Percentiles rank a stretch among this genome's conserved stretches.
These are phyloP conservation scores for Lapara coniferarum DNA, from an alignment of 2,888 invertebrate genomes.

Conservation along the genomic window DNA sequence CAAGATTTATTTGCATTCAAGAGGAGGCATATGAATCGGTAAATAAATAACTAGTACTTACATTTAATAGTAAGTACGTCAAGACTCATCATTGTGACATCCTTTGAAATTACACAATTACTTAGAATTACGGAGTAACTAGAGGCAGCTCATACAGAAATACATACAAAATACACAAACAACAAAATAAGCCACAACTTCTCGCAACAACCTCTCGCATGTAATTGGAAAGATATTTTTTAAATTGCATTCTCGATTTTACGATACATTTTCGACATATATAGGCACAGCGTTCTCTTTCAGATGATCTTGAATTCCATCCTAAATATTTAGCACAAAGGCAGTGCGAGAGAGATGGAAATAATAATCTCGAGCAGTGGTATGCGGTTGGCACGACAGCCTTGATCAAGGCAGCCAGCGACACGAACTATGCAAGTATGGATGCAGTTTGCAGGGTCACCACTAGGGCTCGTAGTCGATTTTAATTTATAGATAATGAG, in stretches of 20 bases:
- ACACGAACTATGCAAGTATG: slow-evolving; percentile 31
- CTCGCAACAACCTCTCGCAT: neutral
- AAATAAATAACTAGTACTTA: too few relatives aligned
- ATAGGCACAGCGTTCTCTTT: slow-evolving; percentile 20
- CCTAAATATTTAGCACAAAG: slow-evolving; percentile 40
- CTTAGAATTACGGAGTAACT: too few relatives aligned
- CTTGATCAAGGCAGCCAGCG: slow-evolving; percentile 53
- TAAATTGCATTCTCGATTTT: slow-evolving; percentile 16
- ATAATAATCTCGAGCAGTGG: slow-evolving; percentile 52
- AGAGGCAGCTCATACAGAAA: too few relatives aligned
- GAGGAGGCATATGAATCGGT: too few relatives aligned
- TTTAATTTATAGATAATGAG: neutral
- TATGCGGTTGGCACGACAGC: slow-evolving; percentile 51
- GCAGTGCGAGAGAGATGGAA: slow-evolving; percentile 45
- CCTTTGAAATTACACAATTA: too few relatives aligned
- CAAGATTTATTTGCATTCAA: too few relatives aligned
- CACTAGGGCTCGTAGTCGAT: neutral
- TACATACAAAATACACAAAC: neutral
- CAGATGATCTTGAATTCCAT: slow-evolving; percentile 37
- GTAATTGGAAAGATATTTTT: slow-evolving; percentile 7
- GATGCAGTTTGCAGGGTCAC: slow-evolving; percentile 40
- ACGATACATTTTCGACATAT: slow-evolving; percentile 24
- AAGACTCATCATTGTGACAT: too few relatives aligned
- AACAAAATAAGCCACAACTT: too few relatives aligned
- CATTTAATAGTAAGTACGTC: too few relatives aligned